Conservation (phyloP, 92 coral and sea anemone genomes). For the Heliopora coerulea region DNA sequence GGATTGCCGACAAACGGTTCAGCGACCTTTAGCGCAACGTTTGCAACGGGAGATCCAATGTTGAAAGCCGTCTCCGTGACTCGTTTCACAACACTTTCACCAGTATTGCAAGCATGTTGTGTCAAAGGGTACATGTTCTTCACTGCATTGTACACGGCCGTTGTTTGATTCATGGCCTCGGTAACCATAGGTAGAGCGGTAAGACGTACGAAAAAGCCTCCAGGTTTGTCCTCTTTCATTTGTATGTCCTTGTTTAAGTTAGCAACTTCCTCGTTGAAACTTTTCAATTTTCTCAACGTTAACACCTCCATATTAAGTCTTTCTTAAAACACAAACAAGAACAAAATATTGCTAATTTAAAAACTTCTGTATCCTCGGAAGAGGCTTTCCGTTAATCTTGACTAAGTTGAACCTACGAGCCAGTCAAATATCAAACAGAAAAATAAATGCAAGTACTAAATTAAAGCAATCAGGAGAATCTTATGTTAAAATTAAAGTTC, state of each 20-base stretch:
- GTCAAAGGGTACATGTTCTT: conserved; percentile 80
- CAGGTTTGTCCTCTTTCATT: background rate
- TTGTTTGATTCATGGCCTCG: conserved; percentile 81
- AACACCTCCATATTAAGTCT: background rate
- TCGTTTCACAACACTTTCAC: conserved; percentile 78
- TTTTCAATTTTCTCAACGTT: too few species aligned
- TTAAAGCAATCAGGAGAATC: too few species aligned
- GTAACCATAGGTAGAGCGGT: conserved; percentile 85
- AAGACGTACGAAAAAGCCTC: conserved; percentile 55
- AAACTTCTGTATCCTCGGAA: too few species aligned
- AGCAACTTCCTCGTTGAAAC: too few species aligned
- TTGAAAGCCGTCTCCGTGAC: conserved; percentile 84
- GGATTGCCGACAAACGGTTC: conserved; percentile 90
- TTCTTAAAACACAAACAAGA: too few species aligned
- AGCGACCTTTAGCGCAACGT: conserved; percentile 69
- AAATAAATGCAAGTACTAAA: too few species aligned
- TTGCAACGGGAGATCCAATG: conserved; percentile 64
- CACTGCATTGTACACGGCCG: conserved; percentile 72
- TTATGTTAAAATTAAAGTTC: too few species aligned
- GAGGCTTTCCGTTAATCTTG: too few species aligned
- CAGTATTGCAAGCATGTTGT: conserved; percentile 87
- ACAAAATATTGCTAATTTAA: too few species aligned
- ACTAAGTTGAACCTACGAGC: too few species aligned
- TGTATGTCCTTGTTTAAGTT: too few species aligned
- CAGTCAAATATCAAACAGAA: too few species aligned